These are phyloP conservation scores for Zosterops lateralis DNA, from an alignment of 2,113 vertebrate genomes.

Conservation along the genomic window DNA sequence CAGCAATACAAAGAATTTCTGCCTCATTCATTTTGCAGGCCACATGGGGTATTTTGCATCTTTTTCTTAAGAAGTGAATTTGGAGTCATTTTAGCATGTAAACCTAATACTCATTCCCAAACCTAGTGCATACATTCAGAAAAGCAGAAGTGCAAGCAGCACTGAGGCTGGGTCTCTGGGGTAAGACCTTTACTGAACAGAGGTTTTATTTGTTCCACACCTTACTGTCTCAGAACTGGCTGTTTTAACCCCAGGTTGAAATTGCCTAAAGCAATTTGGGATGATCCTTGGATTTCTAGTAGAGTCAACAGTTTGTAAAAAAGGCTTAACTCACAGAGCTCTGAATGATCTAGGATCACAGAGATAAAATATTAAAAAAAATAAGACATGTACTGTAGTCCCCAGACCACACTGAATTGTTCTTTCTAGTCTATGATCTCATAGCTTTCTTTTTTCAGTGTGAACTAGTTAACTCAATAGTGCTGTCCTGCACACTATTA, in stretches of 20 bases:
- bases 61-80: neutral
- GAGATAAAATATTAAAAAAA: neutral
- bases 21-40: neutral
- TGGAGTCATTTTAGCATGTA: neutral
- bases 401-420: neutral
- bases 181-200: neutral
- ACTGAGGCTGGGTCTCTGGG: fast-evolving
- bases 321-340: neutral
- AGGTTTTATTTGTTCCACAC: neutral
- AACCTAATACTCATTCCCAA: neutral
- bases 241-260: neutral
- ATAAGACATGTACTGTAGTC: neutral
- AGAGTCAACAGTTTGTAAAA: neutral
- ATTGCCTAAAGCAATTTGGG: neutral
- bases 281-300: neutral
- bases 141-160: neutral
- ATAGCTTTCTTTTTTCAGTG: neutral
- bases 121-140: neutral
- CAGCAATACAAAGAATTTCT: neutral
- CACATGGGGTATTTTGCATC: fast-evolving
- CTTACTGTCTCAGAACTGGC: neutral
- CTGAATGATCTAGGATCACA: neutral
- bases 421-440: neutral
- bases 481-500: fast-evolving
- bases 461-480: neutral